These are phyloP conservation scores for Alviniconcha strummeri DNA, from an alignment of 2,888 invertebrate species.

Conservation along the genomic window DNA sequence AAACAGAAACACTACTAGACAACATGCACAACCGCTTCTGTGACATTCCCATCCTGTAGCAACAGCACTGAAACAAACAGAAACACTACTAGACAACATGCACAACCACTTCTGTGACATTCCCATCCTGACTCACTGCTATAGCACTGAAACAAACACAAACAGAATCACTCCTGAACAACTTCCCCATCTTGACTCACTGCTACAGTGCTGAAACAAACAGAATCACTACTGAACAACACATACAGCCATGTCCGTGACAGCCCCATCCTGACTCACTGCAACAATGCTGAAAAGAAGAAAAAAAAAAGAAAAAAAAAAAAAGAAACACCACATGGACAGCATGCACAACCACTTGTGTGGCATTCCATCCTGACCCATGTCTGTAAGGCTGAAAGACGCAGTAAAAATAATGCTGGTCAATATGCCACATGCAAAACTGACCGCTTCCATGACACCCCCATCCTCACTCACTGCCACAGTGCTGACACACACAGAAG, in stretches of 20 bases:
- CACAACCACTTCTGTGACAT: conserved; percentile 40
- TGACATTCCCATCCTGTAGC: background rate
- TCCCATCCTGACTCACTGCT: background rate
- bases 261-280: too few relatives aligned
- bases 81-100: conserved; percentile 39
- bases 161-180: background rate
- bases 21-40: conserved; percentile 45
- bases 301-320: too few relatives aligned
- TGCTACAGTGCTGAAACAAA: background rate
- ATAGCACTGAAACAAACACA: background rate
- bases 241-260: background rate
- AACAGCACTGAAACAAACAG: too few relatives aligned
- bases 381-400: too few relatives aligned
- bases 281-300: too few relatives aligned
- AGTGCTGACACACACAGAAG: too few relatives aligned
- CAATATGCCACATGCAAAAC: too few relatives aligned
- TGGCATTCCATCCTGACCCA: too few relatives aligned
- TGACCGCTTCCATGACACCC: too few relatives aligned
- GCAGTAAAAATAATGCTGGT: too few relatives aligned
- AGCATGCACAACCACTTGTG: too few relatives aligned
- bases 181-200: background rate
- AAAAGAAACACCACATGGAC: too few relatives aligned
- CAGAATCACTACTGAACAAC: background rate
- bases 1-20: background rate
- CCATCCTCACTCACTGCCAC: background rate